These are phyloP conservation scores for Pholis gunnellus DNA, from an alignment of 2,113 vertebrate species.

Conservation along the genomic window DNA sequence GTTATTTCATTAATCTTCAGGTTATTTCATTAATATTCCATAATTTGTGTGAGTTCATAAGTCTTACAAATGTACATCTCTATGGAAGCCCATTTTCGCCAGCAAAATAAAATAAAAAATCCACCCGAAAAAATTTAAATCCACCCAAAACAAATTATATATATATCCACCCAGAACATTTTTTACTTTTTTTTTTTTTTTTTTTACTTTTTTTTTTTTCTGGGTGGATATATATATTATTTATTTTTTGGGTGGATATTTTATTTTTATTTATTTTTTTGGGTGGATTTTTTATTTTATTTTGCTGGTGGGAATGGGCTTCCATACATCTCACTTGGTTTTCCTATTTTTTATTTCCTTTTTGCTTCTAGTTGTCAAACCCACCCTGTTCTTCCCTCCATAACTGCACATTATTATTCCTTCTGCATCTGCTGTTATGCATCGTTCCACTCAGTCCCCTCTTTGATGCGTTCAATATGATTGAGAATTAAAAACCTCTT, in stretches of 20 bases:
- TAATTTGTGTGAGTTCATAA: neutral
- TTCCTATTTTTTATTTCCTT: neutral
- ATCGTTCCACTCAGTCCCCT: slow-evolving; percentile 26
- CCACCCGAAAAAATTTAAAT: no score
- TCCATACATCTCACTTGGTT: neutral
- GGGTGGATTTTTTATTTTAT: no score
- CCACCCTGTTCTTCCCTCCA: neutral
- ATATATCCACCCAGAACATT: no score
- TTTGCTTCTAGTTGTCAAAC: slow-evolving; percentile 8
- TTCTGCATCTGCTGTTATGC: neutral
- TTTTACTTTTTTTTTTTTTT: no score
- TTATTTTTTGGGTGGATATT: no score
- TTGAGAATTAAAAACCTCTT: slow-evolving; percentile 34
- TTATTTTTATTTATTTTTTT: no score
- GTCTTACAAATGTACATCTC: neutral
- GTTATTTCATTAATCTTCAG: neutral
- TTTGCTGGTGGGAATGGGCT: no score
- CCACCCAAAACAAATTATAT: no score
- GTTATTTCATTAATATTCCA: neutral
- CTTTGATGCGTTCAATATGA: slow-evolving; percentile 43
- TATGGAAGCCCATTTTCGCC: no score
- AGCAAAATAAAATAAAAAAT: no score
- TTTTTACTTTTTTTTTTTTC: no score
- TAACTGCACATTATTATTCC: slow-evolving; percentile 14
- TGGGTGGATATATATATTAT: no score